Base-by-base conservation (phyloP, 2,797 vertebrate species). In the Lepilemur septentrionalis region DNA sequence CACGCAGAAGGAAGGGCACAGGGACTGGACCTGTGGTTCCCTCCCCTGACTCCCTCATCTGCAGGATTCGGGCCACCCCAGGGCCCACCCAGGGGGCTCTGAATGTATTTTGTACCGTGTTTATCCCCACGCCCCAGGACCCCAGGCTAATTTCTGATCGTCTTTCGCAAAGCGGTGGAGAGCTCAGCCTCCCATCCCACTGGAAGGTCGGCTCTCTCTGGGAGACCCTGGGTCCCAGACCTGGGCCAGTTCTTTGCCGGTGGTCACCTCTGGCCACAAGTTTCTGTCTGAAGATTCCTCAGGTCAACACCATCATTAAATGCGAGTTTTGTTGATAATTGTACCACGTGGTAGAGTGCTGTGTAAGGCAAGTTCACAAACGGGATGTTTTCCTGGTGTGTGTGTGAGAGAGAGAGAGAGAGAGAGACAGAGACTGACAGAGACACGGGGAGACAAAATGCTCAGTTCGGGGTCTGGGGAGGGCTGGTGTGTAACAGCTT, bases 71-170 rank as follows among this genome's bases (percentile, higher is more conserved):
- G 79, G 76, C 72, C 48, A 72, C 70, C 52, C 76, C 96, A 22
- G 80, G 83, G 76, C 81, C 81, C 23, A 23, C 65, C 80, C 93
- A 92, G 93, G 95, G 98, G 98, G 97, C 97, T 98, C 97, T 98
- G 99, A 99, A 99, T 99, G 99, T 99, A 99, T 99, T 99, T 99
- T 99, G 96, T 99, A 99, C 97, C 95, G 95, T 98, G 98, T 98
- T 98, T 91, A n/a, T 65, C 15, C 63, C 63, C 17, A 4, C 6
- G 15, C 14, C 63, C 59, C 59, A 14, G 28, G 15, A 30, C 48
- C 93, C 72, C 1, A 0, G 79, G 91, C 61, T 20, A 1, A 48
- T 98, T 98, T 97, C 82, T 97, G 97, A 94, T 93, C 96, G 95
- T 87, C 86, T 96, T 95, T 86, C 65, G 1, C 1, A 2, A 82